Base-by-base conservation (phyloP, 2,113 vertebrate genomes). In the Pao palembangensis region DNA sequence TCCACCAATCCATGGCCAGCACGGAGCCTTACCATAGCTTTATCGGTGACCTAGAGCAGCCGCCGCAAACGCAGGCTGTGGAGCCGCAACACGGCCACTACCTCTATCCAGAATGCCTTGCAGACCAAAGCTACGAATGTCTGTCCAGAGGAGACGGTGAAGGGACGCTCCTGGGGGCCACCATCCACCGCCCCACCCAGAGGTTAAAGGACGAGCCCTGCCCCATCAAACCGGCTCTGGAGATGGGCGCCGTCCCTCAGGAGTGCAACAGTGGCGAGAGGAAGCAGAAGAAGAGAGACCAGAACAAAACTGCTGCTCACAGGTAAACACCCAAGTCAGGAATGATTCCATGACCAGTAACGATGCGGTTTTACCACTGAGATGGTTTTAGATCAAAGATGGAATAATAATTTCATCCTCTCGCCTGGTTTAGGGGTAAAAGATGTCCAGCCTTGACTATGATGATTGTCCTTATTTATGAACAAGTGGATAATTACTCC, bases 271-370 rank as follows among this genome's bases (percentile, higher is more conserved):
- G 43, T 12, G 91, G 88, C 51, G 94, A 96, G 78, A 92, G 93
- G 56, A 94, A 93, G 78, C 94, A 95, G 78, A 96, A 96, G 90
- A 96, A 96, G 85, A 92, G 93, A 76, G 94, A 96, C 80, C 94
- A 95, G 91, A 95, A 96, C 87, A 96, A 96, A 80, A 94, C 94
- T 0, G 94, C 94, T 61, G 94, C 94, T 75, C 92, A 95, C 87
- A 92, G 94, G 87, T 96, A 84, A 67, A 23, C 34, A 6, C 28
- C 28, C 28, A 31, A 31, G 28, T 31, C 8, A 5, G 28, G 2
- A 31, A 23, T 23, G 21, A 23, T 23, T 23, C 21, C 28, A 31
- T 8, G 25, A 4, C 6, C 6, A 28, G 3, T 31, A 7, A 31
- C 5, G 6, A 31, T 31, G 1, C 5, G 1, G 5, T 31, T 31